phyloP scores from a whole-genome alignment of 30 jellyfish, hydroid and myxozoan genomes.

The Cassiopea andromeda region DNA sequence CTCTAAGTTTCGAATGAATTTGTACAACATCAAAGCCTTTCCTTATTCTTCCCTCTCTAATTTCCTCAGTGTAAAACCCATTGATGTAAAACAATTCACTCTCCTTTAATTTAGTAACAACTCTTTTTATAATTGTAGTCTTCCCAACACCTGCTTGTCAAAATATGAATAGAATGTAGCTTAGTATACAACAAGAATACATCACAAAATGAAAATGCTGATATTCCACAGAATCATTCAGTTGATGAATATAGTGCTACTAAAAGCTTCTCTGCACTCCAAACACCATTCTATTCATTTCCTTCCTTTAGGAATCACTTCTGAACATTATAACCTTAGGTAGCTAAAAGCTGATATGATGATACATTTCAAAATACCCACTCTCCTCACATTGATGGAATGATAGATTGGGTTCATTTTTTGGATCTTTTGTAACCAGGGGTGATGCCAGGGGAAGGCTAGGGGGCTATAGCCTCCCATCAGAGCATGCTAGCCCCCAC shows the following conservation, averaged over 20 bases:
- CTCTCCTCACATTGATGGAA: too few species aligned
- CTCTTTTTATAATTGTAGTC: constrained; percentile 69
- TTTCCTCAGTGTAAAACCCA: constrained; percentile 85
- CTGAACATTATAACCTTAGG: too few species aligned
- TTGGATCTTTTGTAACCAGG: neutral
- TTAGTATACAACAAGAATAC: neutral
- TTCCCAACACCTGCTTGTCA: constrained; percentile 81
- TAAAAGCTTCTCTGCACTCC: too few species aligned
- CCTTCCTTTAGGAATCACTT: too few species aligned
- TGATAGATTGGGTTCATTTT: too few species aligned
- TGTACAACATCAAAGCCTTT: constrained; percentile 85
- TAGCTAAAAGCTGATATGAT: too few species aligned
- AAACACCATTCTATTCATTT: too few species aligned
- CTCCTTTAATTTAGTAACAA: constrained; percentile 45
- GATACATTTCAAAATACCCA: too few species aligned
- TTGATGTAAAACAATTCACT: neutral
- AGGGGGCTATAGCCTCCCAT: neutral
- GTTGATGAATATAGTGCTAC: too few species aligned
- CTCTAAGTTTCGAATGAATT: constrained; percentile 25
- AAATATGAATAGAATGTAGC: neutral
- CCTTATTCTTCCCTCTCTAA: constrained; percentile 58
- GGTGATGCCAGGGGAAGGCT: neutral
- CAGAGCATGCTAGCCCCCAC: too few species aligned
- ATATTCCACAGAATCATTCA: too few species aligned
- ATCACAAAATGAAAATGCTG: neutral